phyloP scores from a whole-genome alignment of 2,888 invertebrate genomes.

The Torymus aiolomorphi region DNA sequence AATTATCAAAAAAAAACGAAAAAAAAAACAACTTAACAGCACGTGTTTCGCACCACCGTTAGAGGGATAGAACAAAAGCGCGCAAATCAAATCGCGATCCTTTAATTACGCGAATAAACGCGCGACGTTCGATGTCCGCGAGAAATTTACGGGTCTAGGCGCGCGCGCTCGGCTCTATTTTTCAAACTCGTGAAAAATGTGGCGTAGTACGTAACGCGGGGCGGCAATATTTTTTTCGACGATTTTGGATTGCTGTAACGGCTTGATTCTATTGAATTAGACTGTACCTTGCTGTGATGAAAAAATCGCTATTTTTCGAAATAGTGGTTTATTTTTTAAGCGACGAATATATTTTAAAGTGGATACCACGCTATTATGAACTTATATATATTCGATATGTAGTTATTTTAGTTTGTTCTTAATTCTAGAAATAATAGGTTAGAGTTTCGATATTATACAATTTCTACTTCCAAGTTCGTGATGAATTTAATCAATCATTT shows the following conservation, averaged over 20 bases:
- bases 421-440: too few relatives aligned
- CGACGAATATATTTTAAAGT: too few relatives aligned
- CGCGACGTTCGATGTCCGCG: conserved; percentile 18
- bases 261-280: too few relatives aligned
- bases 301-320: too few relatives aligned
- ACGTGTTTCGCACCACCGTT: conserved; percentile 25
- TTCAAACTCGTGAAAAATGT: background rate
- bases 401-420: too few relatives aligned
- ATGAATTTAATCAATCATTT: too few relatives aligned
- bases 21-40: conserved; percentile 42
- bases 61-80: background rate
- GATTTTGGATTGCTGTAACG: background rate
- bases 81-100: conserved; percentile 33
- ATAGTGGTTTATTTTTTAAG: too few relatives aligned
- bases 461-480: too few relatives aligned
- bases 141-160: conserved; percentile 35
- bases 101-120: conserved; percentile 48
- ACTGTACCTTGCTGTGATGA: too few relatives aligned
- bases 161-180: conserved; percentile 10
- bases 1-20: conserved; percentile 29
- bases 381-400: too few relatives aligned
- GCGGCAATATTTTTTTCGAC: background rate
- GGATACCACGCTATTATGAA: too few relatives aligned
- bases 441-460: too few relatives aligned
- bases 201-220: background rate